Evolutionary conservation across 2,888 invertebrate species (phyloP).

Genomic region (Cylindroiulus punctatus): DNA sequence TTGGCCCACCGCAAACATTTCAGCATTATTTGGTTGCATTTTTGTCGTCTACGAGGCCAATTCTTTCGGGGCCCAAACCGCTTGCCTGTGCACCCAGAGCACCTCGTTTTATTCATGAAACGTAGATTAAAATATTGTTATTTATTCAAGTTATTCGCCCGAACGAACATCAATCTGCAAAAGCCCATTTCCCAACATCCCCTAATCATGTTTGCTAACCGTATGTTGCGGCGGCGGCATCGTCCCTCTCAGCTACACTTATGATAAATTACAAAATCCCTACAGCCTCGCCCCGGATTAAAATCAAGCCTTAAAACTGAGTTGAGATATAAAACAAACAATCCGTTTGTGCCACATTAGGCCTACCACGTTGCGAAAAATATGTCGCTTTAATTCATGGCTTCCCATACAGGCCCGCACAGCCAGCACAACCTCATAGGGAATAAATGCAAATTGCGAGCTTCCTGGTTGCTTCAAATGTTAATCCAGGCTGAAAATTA

Average conservation of each 20-base stretch:
- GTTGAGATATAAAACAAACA: conserved; percentile 28
- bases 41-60: background rate
- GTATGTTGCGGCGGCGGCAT: background rate
- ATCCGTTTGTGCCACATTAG: conserved; percentile 28
- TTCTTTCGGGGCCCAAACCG: background rate
- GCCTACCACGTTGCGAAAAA: background rate
- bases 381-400: background rate
- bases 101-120: background rate
- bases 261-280: conserved; percentile 31
- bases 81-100: too few relatives aligned
- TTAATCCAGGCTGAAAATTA: conserved; percentile 31
- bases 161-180: conserved; percentile 2
- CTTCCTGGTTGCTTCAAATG: background rate
- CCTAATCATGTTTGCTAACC: conserved; percentile 33
- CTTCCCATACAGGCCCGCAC: background rate
- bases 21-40: background rate
- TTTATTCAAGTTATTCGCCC: conserved; percentile 25
- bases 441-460: background rate
- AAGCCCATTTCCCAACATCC: conserved; percentile 27
- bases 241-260: background rate
- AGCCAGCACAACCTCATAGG: background rate
- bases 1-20: background rate
- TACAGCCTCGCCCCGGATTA: background rate
- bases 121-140: conserved; percentile 21
- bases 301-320: conserved; percentile 37